Evolutionary conservation across 1,140 invertebrate genomes (phyloP).

Genomic region (Pseudomyrmex dendroicus): DNA sequence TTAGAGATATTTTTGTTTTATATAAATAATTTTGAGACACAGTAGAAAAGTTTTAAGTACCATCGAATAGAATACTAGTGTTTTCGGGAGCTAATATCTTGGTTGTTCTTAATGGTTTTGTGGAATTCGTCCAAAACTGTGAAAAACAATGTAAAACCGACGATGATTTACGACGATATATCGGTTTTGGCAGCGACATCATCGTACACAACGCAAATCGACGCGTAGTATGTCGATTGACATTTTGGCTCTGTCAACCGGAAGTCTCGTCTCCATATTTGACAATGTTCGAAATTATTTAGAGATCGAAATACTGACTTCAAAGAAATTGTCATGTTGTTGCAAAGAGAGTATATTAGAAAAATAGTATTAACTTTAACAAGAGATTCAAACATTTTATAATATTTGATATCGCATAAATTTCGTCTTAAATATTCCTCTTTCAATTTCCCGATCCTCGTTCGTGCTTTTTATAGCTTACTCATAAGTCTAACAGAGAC

Average conservation of each 20-base stretch:
- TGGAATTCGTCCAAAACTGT: constrained; percentile 34
- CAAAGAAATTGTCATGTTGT: neutral
- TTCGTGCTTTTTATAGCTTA: constrained; percentile 56
- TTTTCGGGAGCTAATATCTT: constrained; percentile 19
- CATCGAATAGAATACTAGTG: neutral
- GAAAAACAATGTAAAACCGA: neutral
- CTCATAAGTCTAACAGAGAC: constrained; percentile 64
- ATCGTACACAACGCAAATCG: neutral
- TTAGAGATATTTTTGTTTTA: neutral
- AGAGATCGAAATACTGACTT: constrained; percentile 27
- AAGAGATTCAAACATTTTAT: constrained; percentile 5
- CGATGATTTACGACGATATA: constrained; percentile 12
- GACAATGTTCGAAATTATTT: neutral
- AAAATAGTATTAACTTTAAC: constrained; percentile 25
- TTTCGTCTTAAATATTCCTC: neutral
- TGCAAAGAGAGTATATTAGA: neutral
- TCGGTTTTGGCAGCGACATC: constrained; percentile 19
- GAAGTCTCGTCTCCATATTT: constrained; percentile 26
- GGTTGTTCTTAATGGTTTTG: constrained; percentile 6
- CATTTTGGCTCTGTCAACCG: constrained; percentile 11
- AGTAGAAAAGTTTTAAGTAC: constrained; percentile 18
- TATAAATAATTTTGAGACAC: neutral
- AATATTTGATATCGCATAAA: constrained; percentile 10
- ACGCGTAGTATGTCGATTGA: constrained; percentile 27
- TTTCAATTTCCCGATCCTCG: neutral